Evolutionary conservation across 1,140 invertebrate species (phyloP).

Genomic region (Pseudomyrmex sp.): DNA sequence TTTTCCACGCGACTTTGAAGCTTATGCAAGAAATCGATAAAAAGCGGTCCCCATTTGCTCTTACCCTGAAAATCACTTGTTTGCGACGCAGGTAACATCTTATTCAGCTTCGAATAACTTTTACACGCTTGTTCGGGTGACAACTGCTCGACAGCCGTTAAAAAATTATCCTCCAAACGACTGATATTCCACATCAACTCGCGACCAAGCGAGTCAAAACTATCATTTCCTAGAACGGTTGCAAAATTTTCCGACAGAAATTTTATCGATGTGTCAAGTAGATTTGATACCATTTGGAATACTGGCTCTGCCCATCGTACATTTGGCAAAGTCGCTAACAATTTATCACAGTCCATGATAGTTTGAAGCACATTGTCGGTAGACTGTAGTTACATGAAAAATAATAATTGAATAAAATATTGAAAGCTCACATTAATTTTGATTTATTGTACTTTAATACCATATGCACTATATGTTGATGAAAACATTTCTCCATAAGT

Average conservation of each 20-base stretch:
- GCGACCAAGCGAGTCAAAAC: slow-evolving; percentile 88
- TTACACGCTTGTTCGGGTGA: slow-evolving; percentile 90
- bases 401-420: slow-evolving; percentile 20
- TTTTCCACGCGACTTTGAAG: slow-evolving; percentile 87
- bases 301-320: slow-evolving; percentile 91
- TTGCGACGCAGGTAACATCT: slow-evolving; percentile 78
- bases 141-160: slow-evolving; percentile 87
- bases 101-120: slow-evolving; percentile 86
- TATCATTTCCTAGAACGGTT: slow-evolving; percentile 87
- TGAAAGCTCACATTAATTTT: not conserved
- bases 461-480: slow-evolving; percentile 92
- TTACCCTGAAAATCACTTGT: slow-evolving; percentile 77
- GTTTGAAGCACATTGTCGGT: slow-evolving; percentile 88
- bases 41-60: slow-evolving; percentile 82
- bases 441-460: slow-evolving; percentile 70
- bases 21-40: slow-evolving; percentile 83
- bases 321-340: slow-evolving; percentile 88
- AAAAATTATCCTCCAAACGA: slow-evolving; percentile 88
- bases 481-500: slow-evolving; percentile 92
- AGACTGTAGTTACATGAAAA: slow-evolving; percentile 80
- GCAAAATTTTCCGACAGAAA: slow-evolving; percentile 89
- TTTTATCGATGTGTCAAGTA: slow-evolving; percentile 88
- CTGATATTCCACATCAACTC: slow-evolving; percentile 89
- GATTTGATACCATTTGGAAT: slow-evolving; percentile 88
- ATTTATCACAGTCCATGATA: slow-evolving; percentile 89